phyloP scores from a whole-genome alignment of 2,113 vertebrate species.

The Myotis lucifugus region DNA sequence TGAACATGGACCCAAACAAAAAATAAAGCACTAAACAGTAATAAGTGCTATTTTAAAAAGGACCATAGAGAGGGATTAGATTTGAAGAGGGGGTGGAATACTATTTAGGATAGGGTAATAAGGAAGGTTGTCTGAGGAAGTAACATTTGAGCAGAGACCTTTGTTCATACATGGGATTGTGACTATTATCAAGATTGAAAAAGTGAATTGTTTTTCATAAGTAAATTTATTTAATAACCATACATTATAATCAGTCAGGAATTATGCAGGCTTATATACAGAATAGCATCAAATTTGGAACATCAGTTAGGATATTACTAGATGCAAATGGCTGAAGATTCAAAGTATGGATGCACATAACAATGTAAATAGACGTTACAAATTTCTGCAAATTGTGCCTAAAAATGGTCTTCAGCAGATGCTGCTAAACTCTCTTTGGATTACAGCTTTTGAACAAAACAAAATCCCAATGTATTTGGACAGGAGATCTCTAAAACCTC shows the following conservation, averaged over 20 bases:
- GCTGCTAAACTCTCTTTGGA: constrained; percentile 43
- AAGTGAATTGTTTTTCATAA: constrained; percentile 31
- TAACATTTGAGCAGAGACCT: not conserved
- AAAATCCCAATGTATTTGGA: constrained; percentile 50
- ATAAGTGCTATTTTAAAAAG: not conserved
- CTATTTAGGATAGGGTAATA: not conserved
- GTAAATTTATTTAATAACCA: not conserved
- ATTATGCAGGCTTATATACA: not conserved
- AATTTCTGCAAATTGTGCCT: constrained; percentile 57
- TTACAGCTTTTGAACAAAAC: constrained; percentile 62
- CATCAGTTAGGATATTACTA: constrained; percentile 23
- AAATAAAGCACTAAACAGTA: not conserved
- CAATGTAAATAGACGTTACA: constrained; percentile 49
- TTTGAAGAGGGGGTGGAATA: not conserved
- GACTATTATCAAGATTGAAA: not conserved
- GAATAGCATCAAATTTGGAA: constrained; percentile 35
- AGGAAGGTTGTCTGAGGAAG: not conserved
- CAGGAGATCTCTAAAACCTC: constrained; percentile 53
- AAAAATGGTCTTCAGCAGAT: constrained; percentile 58
- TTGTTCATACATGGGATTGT: not conserved
- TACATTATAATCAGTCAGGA: not conserved
- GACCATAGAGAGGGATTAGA: not conserved
- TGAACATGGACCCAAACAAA: not conserved
- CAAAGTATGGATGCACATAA: not conserved
- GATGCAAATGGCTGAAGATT: constrained; percentile 42